Conservation (phyloP, 2,113 vertebrate species). For the Capreolus pygargus region DNA sequence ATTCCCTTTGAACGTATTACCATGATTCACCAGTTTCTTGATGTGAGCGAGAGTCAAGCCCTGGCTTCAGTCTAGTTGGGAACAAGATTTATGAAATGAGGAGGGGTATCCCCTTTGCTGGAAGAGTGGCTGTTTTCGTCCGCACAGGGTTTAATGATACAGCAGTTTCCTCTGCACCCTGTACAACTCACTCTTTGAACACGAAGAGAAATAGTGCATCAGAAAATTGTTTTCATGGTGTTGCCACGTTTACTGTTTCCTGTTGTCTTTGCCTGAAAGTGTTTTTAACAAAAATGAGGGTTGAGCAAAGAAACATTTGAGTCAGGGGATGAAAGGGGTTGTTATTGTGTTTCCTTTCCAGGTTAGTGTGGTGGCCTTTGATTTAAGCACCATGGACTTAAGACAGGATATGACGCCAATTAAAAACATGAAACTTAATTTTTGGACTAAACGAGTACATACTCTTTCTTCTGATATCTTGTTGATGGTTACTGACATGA, state of each 20-base stretch:
- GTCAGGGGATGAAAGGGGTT: conserved; percentile 82
- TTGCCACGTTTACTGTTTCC: conserved; percentile 85
- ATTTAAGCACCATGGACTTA: conserved; percentile 80
- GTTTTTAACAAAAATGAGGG: conserved; percentile 80
- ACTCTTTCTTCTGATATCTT: conserved; percentile 81
- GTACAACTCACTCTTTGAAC: conserved; percentile 80
- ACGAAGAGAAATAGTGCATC: conserved; percentile 79
- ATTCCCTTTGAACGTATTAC: conserved; percentile 79
- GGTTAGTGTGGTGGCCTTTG: conserved; percentile 76
- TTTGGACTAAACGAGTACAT: conserved; percentile 81
- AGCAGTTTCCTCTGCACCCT: conserved; percentile 84
- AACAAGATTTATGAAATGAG: conserved; percentile 84
- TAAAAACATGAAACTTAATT: conserved; percentile 84
- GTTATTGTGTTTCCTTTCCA: conserved; percentile 74
- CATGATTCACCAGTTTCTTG: conserved; percentile 82
- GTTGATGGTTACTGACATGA: conserved; percentile 77
- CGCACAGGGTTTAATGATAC: conserved; percentile 76
- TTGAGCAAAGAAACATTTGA: conserved; percentile 73
- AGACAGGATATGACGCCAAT: conserved; percentile 84
- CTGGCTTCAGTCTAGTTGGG: conserved; percentile 78
- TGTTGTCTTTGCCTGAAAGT: conserved; percentile 84
- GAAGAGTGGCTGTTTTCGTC: conserved; percentile 73
- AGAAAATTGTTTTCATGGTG: conserved; percentile 82
- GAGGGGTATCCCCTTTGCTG: conserved; percentile 69
- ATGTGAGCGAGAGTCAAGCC: conserved; percentile 74